Base-by-base conservation (phyloP, 1,140 invertebrate species). In the Pinna nobilis region DNA sequence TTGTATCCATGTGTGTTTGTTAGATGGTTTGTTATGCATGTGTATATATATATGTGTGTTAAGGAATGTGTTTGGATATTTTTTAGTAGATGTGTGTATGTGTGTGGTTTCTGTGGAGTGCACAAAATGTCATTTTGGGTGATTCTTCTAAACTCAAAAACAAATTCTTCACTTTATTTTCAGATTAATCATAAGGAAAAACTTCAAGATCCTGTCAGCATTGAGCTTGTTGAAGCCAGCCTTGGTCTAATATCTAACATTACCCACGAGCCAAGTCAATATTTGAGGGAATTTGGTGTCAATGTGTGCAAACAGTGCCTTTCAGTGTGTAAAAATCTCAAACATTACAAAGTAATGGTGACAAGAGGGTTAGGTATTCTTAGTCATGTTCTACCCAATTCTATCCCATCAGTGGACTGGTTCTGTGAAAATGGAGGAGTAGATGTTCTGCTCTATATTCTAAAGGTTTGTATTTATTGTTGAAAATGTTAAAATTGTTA, bases 371-470 rank as follows among this genome's bases (percentile, higher is more conserved):
- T 84, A 23, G 75, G 63, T n/a, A 55, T 84, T 11, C 41, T 82
- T 18, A 75, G 82, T 30, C 81, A 82, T 30, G 72, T 84, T 41
- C 41, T 82, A 20, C 80, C 80, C n/a, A 69, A 80, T 37, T 77
- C 71, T 13, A 68, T 75, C 15, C 68, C 73, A 25, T 75, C 82
- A 18, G 78, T 82, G 1, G 75, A 78, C 35, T 80, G 74, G 71
- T 41, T 79, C 13, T 78, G 80, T 76, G 69, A 75, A 3, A 63
- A 78, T 33, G 68, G 63, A 6, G 80, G 76, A 13, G 61, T 69
- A 5, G 53, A 72, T 30, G 18, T 78, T 6, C 64, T 83, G n/a
- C 30, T 83, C 15, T 60, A 75, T 9, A 68, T 71, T 60, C 53
- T 81, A 11, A 76, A 80, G 76, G 81, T 80, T 57, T 49, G 61